phyloP scores from a whole-genome alignment of 1,140 invertebrate species.

The Zophobas morio region DNA sequence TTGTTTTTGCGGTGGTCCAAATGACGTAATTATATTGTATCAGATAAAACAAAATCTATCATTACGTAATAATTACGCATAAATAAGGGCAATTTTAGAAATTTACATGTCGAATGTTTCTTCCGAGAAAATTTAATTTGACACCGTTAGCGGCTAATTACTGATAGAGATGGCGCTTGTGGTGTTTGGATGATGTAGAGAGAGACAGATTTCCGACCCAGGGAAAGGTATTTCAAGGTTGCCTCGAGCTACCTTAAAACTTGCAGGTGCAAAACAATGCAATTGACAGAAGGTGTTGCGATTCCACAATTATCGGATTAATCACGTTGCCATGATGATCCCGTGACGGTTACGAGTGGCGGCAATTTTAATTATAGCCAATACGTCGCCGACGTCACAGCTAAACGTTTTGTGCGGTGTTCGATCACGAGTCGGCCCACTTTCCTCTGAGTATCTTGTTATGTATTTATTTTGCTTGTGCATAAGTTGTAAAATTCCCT shows the following conservation, averaged over 20 bases:
- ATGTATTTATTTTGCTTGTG: conserved; percentile 32
- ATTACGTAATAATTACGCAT: conserved; percentile 9
- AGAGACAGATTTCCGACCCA: conserved; percentile 41
- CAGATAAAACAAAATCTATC: not conserved
- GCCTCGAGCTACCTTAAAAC: conserved; percentile 52
- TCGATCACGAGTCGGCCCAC: conserved; percentile 21
- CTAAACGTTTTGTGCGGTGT: not conserved
- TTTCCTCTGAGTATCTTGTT: conserved; percentile 14
- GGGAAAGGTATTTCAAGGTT: conserved; percentile 58
- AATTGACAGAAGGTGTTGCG: conserved; percentile 42
- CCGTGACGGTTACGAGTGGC: not conserved
- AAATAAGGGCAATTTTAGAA: conserved; percentile 13
- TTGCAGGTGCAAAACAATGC: conserved; percentile 59
- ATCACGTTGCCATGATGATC: not conserved
- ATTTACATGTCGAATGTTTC: conserved; percentile 15
- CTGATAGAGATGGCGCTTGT: conserved; percentile 17
- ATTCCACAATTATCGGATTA: not conserved
- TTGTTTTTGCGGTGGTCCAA: not conserved
- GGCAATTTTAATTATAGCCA: not conserved
- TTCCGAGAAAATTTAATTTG: conserved; percentile 51
- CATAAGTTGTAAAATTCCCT: conserved; percentile 38
- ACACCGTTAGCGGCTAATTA: conserved; percentile 49
- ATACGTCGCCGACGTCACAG: not conserved
- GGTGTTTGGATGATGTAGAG: conserved; percentile 9
- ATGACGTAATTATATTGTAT: no score